Evolutionary conservation across 2,888 invertebrate species (phyloP).

Genomic region (Cephus pygmeus): DNA sequence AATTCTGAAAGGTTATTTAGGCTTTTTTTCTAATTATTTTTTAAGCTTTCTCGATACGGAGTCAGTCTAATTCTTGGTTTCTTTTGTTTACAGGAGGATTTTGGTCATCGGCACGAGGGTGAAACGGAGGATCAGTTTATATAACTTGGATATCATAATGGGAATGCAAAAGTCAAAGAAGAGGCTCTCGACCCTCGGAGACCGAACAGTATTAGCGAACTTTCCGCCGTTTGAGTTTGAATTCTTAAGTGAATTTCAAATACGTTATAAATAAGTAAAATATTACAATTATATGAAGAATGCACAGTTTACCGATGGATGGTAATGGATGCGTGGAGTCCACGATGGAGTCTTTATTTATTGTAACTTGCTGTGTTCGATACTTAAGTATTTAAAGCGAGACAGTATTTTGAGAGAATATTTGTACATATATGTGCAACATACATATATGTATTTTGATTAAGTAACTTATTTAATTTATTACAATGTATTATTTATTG

Average conservation of each 20-base stretch:
- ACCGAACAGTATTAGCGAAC: conserved; percentile 53
- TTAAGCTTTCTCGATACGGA: neutral
- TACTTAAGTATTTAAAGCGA: conserved; percentile 7
- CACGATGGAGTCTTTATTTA: neutral
- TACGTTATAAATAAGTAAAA: conserved; percentile 5
- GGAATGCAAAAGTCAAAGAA: conserved; percentile 19
- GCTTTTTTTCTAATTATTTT: too few species aligned
- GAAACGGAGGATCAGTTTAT: conserved; percentile 36
- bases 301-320: neutral
- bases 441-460: neutral
- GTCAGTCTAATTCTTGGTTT: conserved; percentile 27
- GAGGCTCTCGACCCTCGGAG: conserved; percentile 36
- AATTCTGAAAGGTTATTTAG: too few species aligned
- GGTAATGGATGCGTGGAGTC: neutral
- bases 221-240: conserved; percentile 47
- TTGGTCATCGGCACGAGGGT: conserved; percentile 29
- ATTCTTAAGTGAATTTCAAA: conserved; percentile 32
- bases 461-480: conserved; percentile 22
- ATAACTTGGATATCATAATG: conserved; percentile 34
- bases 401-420: conserved; percentile 16
- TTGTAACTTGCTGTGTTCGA: conserved; percentile 9
- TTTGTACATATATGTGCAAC: conserved; percentile 2
- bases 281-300: neutral
- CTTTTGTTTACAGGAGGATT: conserved; percentile 36
- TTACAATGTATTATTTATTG: neutral